A percentile compares a stretch with the other conserved stretches of the same genome.
Conservation (phyloP, 2,888 invertebrate genomes). For the Xylota sylvarum region DNA sequence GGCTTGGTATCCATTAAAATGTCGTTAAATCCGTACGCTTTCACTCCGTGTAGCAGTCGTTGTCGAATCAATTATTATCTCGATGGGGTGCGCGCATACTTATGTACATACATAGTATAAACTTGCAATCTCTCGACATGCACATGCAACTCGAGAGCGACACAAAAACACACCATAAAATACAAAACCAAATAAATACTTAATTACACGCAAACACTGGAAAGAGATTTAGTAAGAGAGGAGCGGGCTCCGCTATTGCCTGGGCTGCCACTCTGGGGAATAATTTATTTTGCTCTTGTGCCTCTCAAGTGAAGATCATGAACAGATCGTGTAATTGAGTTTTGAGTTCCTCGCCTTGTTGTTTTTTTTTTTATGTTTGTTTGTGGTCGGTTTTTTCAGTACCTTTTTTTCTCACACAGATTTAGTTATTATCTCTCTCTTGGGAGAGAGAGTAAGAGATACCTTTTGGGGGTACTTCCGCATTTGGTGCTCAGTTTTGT, state of each 20-base stretch:
- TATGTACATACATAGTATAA: not conserved
- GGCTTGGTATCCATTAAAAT: constrained; percentile 72
- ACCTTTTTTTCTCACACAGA: constrained; percentile 16
- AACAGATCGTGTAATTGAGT: constrained; percentile 63
- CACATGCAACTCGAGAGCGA: constrained; percentile 51
- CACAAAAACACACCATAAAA: not conserved
- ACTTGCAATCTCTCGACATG: constrained; percentile 46
- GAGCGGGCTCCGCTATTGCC: not conserved
- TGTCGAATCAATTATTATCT: constrained; percentile 67
- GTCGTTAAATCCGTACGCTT: constrained; percentile 64
- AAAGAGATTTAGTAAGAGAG: constrained; percentile 26
- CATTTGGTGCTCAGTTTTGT: constrained; percentile 12
- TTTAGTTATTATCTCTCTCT: constrained; percentile 11
- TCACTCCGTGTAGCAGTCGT: constrained; percentile 27
- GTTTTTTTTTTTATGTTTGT: not conserved
- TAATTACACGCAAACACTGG: constrained; percentile 41
- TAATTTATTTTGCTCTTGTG: constrained; percentile 67
- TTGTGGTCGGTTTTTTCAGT: constrained; percentile 1
- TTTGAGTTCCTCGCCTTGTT: too few relatives aligned
- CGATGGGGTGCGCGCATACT: constrained; percentile 61
- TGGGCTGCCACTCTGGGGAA: constrained; percentile 4
- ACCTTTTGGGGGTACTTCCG: constrained; percentile 33
- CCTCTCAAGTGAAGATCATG: constrained; percentile 69
- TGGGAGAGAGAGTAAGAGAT: constrained; percentile 9
- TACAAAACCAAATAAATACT: constrained; percentile 26